Base-by-base conservation (phyloP, 2,888 invertebrate species). In the Pocota personata region DNA sequence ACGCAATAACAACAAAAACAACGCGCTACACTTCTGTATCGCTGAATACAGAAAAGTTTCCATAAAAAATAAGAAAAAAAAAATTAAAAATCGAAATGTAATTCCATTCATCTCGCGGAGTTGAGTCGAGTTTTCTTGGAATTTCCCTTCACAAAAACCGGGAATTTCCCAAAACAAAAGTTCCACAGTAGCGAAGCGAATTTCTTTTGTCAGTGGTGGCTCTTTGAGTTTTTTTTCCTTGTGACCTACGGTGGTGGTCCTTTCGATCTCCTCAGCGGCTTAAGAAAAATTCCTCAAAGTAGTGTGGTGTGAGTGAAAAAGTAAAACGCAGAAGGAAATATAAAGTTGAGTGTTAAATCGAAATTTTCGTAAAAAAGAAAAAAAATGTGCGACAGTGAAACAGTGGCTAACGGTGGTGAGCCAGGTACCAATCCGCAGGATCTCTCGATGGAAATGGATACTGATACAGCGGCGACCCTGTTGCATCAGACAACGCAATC, bases 401-500 rank as follows among this genome's bases (percentile, higher is more conserved):
- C 76, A 37, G 32, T 82, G 30, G 30, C 67, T 12, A 86, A 77
- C 46, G 80, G 86, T 58, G 57, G 35, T 12, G 37, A 67, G 8
- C 64, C 43, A 24, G 43, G 30, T 19, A 46, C 14, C 55, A 62
- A 32, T 12, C n/a, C n/a, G n/a, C 71, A 66, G 57, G 80, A 80
- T 50, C 4, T 71, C 32, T 73, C 84, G 8, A 37, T 55, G 14
- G 79, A 76, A 21, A 52, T 86, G 67, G 86, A 86, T 67, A 55
- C 52, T 62, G 72, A 82, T 19, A 14, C 71, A 37, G 80, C 82
- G 48, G 82, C 80, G 7, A 66, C 72, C 86, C 82, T 86, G 82
- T 82, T 91, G 88, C 90, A 91, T 86, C 91, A 91, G 87, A 91
- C 90, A 3, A 92, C 92, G 19, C 91, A 91, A 64, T 92, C 92